Evolutionary conservation across 2,797 vertebrate genomes (phyloP), one percentile per base, ranked within the genome.

Genomic region (Ispidina lecontei): DNA sequence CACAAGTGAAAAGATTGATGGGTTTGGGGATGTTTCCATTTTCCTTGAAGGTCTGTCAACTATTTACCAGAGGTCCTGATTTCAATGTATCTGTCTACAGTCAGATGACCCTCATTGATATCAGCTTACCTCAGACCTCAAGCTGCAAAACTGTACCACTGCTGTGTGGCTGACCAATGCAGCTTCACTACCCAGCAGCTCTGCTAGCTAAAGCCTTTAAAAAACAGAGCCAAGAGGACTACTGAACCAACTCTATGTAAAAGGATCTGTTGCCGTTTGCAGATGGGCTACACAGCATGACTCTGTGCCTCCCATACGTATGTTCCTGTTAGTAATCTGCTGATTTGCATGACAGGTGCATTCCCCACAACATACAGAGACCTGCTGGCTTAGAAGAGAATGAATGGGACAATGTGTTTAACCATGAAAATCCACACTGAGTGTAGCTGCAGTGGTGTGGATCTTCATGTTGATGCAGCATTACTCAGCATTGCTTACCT

Each of bases 391-490:
- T 70, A 22, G 16, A 39, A 15, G 52, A 39, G 23, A 31, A 47
- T 65, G 26, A 41, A 21, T 6, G 7, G 21, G 10, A 4, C 12
- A 16, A 29, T 13, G 10, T 23, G 7, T 54, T 64, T 39, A 54
- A 4, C 37, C 22, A 4, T 46, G 65, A 33, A 55, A 31, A 56
- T 52, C 35, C 23, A n/a, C 13, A 4, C 3, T 0, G 29, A 25
- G 46, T 29, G 47, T 49, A 49, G 14, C 23, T 49, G 25, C 47
- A 49, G 23, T 14, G 23, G 14, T 26, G 14, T 15, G 23, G 47
- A 2, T 0, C 33, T 13, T 8, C n/a, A 20, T 10, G 51, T 35
- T 52, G 41, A n/a, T 62, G 4, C 18, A 21, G 35, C 1, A 0
- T 70, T 65, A 8, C 1, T 23, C 23, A 33, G 35, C 19, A 11